Evolutionary conservation across 2,113 vertebrate species (phyloP).

Genomic region (Pelobates fuscus): DNA sequence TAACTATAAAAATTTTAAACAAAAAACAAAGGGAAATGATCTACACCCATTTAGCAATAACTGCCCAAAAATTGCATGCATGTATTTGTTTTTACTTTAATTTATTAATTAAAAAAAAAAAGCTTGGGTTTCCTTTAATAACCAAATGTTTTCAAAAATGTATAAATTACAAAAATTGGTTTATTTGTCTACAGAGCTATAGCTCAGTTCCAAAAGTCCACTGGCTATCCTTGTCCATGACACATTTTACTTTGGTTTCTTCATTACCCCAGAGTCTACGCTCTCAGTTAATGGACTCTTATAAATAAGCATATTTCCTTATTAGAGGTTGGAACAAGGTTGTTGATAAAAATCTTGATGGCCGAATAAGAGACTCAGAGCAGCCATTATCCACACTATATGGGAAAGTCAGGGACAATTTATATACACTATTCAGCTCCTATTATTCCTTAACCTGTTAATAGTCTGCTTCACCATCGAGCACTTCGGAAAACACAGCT

Average conservation of each 20-base stretch:
- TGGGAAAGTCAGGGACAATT: slow-evolving; percentile 21
- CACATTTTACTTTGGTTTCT: neutral
- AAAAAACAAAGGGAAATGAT: too few relatives aligned
- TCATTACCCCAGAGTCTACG: neutral
- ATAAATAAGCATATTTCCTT: slow-evolving; percentile 27
- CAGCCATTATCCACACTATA: slow-evolving; percentile 14
- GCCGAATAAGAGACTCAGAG: neutral
- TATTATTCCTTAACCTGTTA: neutral
- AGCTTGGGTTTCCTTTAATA: too few relatives aligned
- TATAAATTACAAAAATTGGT: too few relatives aligned
- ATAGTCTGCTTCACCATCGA: neutral
- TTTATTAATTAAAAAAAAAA: too few relatives aligned
- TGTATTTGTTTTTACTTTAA: too few relatives aligned
- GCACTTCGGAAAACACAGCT: neutral
- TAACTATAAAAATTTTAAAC: too few relatives aligned
- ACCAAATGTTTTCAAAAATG: too few relatives aligned
- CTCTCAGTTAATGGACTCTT: slow-evolving; percentile 31
- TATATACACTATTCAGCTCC: slow-evolving; percentile 29
- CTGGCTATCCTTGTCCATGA: neutral
- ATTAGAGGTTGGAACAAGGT: slow-evolving; percentile 15
- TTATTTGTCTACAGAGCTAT: too few relatives aligned
- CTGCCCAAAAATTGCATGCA: too few relatives aligned
- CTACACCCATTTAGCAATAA: too few relatives aligned
- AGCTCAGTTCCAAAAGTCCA: too few relatives aligned
- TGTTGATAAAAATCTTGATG: neutral